Evolutionary conservation across 1,140 invertebrate genomes (phyloP), one percentile per base, ranked within the genome.

Genomic region (Magallana angulata): DNA sequence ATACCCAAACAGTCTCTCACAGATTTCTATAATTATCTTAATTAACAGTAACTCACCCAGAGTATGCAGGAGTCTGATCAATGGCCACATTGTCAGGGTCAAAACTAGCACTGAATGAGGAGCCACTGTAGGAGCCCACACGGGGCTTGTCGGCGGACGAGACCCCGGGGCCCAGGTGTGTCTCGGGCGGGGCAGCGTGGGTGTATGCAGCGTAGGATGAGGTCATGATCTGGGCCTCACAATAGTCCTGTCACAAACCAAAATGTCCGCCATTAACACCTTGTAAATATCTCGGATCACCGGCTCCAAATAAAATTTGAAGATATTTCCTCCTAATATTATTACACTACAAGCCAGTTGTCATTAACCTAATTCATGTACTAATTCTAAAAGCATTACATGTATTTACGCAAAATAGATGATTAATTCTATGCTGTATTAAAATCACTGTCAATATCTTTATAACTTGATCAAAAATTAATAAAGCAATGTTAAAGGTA

Each of bases 71-170:
- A 36, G 92, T 97, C 88, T 97, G 95, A 90, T 97, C 97, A 89
- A 98, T 97, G 92, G 97, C 97, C 86, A 98, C 96, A 95, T 98
- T 98, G 95, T 99, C 98, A 83, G 97, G 96, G 36, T 96, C 96
- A 93, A 97, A 96, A 59, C 95, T 96, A 60, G 96, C 93, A 94
- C 96, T 95, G 91, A 95, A 95, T 30, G 93, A 94, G 48, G 94
- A 93, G 0, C 94, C 94, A 84, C 92, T 94, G 91, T 95, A 94
- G 7, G 93, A 94, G 68, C 91, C 92, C 87, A 90, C 93, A 7
- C 91, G 86, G 9, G 90, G 85, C 57, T 87, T 87, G 57, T 92
- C 93, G 4, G 89, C 89, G 9, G 91, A 90, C 14, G 87, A 86
- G 18, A 57, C 71, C 14, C 36, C 82, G 1, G 91, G 87, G 3